Percentiles rank a stretch among this genome's conserved stretches.
Evolutionary conservation across 92 coral and sea anemone species (phyloP).

Genomic region (Nematostella vectensis): DNA sequence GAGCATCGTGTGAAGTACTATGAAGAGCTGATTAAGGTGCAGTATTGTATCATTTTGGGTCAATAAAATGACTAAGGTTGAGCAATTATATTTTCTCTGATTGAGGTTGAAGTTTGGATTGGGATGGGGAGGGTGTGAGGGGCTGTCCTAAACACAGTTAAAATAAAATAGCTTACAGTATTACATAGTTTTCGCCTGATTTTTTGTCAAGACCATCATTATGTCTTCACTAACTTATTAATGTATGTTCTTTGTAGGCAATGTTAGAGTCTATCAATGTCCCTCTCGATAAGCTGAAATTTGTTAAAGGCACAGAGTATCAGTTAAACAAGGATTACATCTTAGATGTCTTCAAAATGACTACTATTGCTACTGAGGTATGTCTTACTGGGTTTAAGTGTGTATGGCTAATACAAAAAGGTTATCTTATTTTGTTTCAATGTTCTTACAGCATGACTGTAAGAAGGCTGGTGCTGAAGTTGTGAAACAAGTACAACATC

Average conservation of each 20-base stretch:
- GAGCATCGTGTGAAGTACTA: slow-evolving; percentile 80
- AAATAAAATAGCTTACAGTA: too few species aligned
- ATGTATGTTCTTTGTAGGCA: slow-evolving; percentile 38
- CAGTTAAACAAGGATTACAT: slow-evolving; percentile 87
- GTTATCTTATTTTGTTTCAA: too few species aligned
- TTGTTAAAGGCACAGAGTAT: slow-evolving; percentile 85
- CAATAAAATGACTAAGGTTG: too few species aligned
- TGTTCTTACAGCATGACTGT: slow-evolving; percentile 77
- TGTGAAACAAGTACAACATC: slow-evolving; percentile 98
- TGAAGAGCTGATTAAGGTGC: slow-evolving; percentile 87
- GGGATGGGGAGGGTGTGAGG: too few species aligned
- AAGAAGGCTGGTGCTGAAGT: slow-evolving; percentile 98
- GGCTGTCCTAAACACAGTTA: too few species aligned
- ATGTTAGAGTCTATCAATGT: slow-evolving; percentile 89
- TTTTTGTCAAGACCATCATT: too few species aligned
- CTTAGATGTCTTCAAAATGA: slow-evolving; percentile 78
- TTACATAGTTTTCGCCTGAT: too few species aligned
- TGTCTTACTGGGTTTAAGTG: too few species aligned
- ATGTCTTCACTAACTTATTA: background rate
- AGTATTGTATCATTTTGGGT: too few species aligned
- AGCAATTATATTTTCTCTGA: too few species aligned
- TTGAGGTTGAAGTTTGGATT: too few species aligned
- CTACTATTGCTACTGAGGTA: slow-evolving; percentile 94
- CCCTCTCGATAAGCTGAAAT: slow-evolving; percentile 81
- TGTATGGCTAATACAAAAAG: too few species aligned